Conservation (phyloP, 64 coral and sea anemone genomes). For the Actinia tenebrosa region DNA sequence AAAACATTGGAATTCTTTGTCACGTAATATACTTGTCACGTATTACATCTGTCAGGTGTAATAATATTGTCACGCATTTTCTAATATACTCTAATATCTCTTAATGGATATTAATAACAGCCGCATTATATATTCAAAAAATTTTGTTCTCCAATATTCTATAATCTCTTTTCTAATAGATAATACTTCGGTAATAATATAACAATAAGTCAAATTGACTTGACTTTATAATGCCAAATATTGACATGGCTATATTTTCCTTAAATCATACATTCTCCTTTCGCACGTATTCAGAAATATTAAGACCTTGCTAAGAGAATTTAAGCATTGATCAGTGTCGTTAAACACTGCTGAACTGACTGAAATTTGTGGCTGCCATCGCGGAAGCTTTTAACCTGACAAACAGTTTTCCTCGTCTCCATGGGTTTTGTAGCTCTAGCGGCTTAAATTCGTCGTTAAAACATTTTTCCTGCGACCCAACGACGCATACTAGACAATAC, state of each 20-base stretch:
- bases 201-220: constrained; percentile 15
- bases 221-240: constrained; percentile 6
- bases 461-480: constrained; percentile 84
- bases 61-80: neutral
- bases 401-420: constrained; percentile 83
- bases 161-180: neutral
- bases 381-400: constrained; percentile 81
- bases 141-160: neutral
- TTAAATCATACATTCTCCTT: constrained; percentile 8
- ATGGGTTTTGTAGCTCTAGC: constrained; percentile 92
- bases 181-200: constrained; percentile 1
- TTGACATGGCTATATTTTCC: neutral
- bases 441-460: constrained; percentile 90
- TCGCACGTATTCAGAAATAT: neutral
- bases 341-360: constrained; percentile 66
- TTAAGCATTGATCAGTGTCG: neutral
- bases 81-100: neutral
- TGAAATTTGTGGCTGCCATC: constrained; percentile 60
- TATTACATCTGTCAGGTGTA: neutral
- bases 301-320: neutral
- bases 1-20: neutral
- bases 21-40: neutral
- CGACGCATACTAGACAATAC: constrained; percentile 80
- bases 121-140: neutral
- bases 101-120: neutral